Percentiles rank a stretch among this genome's conserved stretches.
phyloP scores from a whole-genome alignment of 1,140 invertebrate genomes.

The Drosophila sp. region DNA sequence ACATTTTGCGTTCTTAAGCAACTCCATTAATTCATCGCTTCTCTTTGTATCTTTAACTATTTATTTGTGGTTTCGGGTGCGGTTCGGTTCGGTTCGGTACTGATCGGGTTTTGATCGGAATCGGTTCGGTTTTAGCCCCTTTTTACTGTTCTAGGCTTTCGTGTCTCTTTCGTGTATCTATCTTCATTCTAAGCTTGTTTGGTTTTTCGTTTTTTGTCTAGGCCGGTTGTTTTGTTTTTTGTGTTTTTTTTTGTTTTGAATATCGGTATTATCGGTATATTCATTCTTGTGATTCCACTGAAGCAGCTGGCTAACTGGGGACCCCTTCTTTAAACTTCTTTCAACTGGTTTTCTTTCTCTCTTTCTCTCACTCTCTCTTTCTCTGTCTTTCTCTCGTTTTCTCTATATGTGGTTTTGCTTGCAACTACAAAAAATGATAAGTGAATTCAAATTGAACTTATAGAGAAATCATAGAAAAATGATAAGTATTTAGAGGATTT shows the following conservation, averaged over 20 bases:
- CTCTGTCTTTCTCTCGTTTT: slow-evolving; percentile 27
- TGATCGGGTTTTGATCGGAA: too few species aligned
- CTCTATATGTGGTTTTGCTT: slow-evolving; percentile 44
- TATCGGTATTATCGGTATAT: slow-evolving; percentile 7
- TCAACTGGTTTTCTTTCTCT: slow-evolving; percentile 19
- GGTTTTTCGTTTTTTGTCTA: slow-evolving; percentile 21
- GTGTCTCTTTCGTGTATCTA: slow-evolving; percentile 10
- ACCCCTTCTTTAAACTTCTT: background rate
- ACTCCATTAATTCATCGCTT: slow-evolving; percentile 20
- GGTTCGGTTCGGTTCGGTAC: slow-evolving; percentile 38
- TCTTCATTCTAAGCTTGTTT: slow-evolving; percentile 8
- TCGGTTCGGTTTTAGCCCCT: slow-evolving; percentile 52
- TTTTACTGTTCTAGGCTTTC: slow-evolving; percentile 53
- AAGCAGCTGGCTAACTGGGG: slow-evolving; percentile 50
- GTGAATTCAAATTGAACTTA: slow-evolving; percentile 15
- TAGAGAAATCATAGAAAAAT: slow-evolving; percentile 23
- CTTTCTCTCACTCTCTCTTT: slow-evolving; percentile 4
- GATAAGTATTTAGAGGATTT: slow-evolving; percentile 24
- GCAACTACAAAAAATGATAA: slow-evolving; percentile 45
- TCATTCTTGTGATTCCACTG: slow-evolving; percentile 42
- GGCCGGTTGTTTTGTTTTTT: slow-evolving; percentile 23
- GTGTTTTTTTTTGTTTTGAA: slow-evolving; percentile 16
- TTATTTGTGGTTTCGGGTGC: slow-evolving; percentile 27
- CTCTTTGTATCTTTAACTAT: slow-evolving; percentile 29
- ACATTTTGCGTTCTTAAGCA: slow-evolving; percentile 36